Evolutionary conservation across 64 coral and sea anemone species (phyloP).

Genomic region (Montipora cactus): DNA sequence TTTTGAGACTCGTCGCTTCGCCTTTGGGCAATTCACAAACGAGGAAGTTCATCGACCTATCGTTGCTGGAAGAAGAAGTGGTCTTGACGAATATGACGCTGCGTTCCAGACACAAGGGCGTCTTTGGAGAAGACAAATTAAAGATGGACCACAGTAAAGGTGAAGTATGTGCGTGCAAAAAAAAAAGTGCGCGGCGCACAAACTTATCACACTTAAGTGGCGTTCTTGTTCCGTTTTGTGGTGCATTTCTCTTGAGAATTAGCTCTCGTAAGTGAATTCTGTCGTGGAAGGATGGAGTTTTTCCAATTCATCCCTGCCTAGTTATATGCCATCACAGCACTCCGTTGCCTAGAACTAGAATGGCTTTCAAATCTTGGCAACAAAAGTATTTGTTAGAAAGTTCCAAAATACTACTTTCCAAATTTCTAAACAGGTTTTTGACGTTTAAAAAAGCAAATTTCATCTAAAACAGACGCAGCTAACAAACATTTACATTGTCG

Average conservation of each 20-base stretch:
- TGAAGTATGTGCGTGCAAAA: not conserved
- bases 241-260: not conserved
- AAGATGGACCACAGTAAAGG: not conserved
- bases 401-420: too few species aligned
- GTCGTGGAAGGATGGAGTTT: not conserved
- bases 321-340: too few species aligned
- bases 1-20: not conserved
- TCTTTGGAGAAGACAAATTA: not conserved
- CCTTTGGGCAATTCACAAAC: not conserved
- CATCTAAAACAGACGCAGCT: too few species aligned
- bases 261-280: not conserved
- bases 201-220: not conserved
- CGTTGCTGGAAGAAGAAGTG: not conserved
- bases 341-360: too few species aligned
- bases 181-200: not conserved
- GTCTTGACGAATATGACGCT: not conserved
- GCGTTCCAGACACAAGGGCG: not conserved
- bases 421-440: too few species aligned
- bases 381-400: too few species aligned
- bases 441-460: too few species aligned
- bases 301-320: too few species aligned
- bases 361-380: too few species aligned
- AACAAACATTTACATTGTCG: too few species aligned
- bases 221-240: not conserved
- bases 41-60: not conserved